A percentile compares a stretch with the other conserved stretches of the same genome.
Evolutionary conservation across 2,113 vertebrate species (phyloP).

Genomic region (Tylochromis polylepis): DNA sequence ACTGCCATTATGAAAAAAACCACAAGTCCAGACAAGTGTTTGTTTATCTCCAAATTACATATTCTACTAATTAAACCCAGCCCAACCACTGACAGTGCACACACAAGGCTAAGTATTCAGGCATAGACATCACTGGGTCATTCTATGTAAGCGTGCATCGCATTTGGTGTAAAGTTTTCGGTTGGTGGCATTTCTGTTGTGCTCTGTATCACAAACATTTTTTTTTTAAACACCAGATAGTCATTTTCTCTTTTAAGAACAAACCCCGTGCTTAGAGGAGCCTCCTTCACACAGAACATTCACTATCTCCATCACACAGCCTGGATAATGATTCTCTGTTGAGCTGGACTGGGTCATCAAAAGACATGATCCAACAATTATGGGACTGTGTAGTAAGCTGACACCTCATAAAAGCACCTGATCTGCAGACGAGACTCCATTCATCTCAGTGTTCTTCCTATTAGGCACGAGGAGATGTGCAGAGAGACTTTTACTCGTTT

Average conservation of each 20-base stretch:
- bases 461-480: constrained; percentile 55
- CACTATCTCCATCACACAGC: constrained; percentile 41
- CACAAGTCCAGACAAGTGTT: constrained; percentile 57
- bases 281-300: constrained; percentile 24
- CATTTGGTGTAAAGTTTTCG: constrained; percentile 5
- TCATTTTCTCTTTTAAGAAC: constrained; percentile 44
- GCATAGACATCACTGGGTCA: constrained; percentile 27
- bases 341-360: constrained; percentile 61
- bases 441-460: constrained; percentile 52
- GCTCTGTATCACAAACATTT: neutral
- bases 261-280: constrained; percentile 14
- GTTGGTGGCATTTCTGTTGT: neutral
- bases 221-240: constrained; percentile 17
- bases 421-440: constrained; percentile 45
- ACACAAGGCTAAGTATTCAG: constrained; percentile 16
- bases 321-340: constrained; percentile 57
- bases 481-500: constrained; percentile 50
- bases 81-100: neutral
- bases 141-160: constrained; percentile 1
- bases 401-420: constrained; percentile 64
- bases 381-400: constrained; percentile 55
- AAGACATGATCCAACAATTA: constrained; percentile 66
- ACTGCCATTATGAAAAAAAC: constrained; percentile 39
- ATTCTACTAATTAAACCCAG: constrained; percentile 59
- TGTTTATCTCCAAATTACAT: constrained; percentile 57